A percentile compares a stretch with the other conserved stretches of the same genome.
phyloP scores from a whole-genome alignment of 2,113 vertebrate species.

The Lota lota region DNA sequence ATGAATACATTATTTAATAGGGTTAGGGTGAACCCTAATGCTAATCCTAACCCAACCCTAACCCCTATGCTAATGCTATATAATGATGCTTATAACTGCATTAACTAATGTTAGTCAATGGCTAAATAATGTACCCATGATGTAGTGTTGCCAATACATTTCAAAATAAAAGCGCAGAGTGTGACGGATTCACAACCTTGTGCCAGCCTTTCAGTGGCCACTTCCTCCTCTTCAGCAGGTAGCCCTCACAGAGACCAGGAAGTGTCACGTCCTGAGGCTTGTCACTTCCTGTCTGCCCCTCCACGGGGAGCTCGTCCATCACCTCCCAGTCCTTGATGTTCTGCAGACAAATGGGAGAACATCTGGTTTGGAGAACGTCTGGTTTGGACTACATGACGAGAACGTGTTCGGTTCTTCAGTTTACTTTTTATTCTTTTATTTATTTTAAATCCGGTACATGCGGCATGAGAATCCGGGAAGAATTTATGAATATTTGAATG shows the following conservation, averaged over 20 bases:
- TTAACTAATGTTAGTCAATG: too few species aligned
- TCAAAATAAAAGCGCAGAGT: too few species aligned
- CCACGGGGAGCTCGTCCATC: constrained; percentile 72
- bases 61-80: background rate
- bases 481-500: too few species aligned
- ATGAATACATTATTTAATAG: too few species aligned
- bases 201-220: constrained; percentile 97
- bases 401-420: background rate
- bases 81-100: background rate
- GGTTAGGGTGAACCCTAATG: too few species aligned
- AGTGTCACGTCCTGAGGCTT: constrained; percentile 39
- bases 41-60: too few species aligned
- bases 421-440: background rate
- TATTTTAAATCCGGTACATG: background rate
- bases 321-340: constrained; percentile 84
- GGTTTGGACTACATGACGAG: background rate
- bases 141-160: too few species aligned
- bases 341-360: constrained; percentile 39
- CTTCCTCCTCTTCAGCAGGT: constrained; percentile 92
- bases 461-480: too few species aligned
- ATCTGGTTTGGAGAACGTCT: constrained; percentile 10
- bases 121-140: too few species aligned
- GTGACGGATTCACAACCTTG: constrained; percentile 74
- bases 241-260: constrained; percentile 82
- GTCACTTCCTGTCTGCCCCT: constrained; percentile 41